These are phyloP conservation scores for Eptatretus burgeri DNA, from an alignment of 2,113 vertebrate genomes.

Conservation along the genomic window DNA sequence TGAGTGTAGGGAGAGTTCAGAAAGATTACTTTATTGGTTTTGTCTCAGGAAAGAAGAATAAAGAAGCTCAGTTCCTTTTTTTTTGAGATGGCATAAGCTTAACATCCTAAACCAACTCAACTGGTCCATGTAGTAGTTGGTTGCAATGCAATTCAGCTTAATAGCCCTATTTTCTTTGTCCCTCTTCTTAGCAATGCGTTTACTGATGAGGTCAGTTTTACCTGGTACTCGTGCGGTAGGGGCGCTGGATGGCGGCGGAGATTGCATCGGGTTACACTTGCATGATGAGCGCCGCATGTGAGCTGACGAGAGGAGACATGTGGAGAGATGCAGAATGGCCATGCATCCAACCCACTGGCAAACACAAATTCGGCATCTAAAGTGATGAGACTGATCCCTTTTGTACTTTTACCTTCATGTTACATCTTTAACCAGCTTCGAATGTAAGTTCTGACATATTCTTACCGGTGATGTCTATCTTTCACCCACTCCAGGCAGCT, in stretches of 20 bases:
- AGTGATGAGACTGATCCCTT: neutral
- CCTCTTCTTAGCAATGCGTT: no score
- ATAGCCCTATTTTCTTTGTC: no score
- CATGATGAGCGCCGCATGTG: conserved; percentile 83
- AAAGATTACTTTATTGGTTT: no score
- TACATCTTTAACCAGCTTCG: no score
- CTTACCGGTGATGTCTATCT: conserved; percentile 37
- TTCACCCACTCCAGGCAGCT: conserved; percentile 98
- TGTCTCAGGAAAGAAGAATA: no score
- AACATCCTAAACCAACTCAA: no score
- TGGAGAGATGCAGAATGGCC: conserved; percentile 54
- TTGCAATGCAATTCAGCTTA: no score
- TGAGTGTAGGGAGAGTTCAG: no score
- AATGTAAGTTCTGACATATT: neutral
- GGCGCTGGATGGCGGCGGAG: conserved; percentile 43
- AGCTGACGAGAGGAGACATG: conserved; percentile 55
- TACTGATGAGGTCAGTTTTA: conserved; percentile 12
- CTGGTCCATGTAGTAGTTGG: no score
- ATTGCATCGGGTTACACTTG: conserved; percentile 81
- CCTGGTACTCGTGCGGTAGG: conserved; percentile 73
- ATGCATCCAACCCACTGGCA: conserved; percentile 27
- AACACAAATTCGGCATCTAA: conserved; percentile 7
- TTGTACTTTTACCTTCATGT: no score
- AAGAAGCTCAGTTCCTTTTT: no score
- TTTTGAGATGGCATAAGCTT: no score